phyloP scores from a whole-genome alignment of 2,797 vertebrate genomes.

The Xenopus petersii region DNA sequence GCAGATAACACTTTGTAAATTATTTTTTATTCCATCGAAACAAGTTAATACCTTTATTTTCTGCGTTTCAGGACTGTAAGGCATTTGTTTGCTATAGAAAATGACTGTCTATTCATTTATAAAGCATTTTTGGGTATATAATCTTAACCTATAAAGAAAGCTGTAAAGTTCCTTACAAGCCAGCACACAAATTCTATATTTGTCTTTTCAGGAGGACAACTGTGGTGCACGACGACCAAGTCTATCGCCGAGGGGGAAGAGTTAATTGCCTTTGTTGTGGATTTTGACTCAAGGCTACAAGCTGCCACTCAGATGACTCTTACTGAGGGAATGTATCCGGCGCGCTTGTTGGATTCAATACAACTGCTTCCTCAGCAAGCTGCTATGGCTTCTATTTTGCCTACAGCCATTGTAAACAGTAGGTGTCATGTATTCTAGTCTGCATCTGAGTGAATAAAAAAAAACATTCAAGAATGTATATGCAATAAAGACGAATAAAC shows the following conservation, averaged over 20 bases:
- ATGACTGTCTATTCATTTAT: too few species aligned
- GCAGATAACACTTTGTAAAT: slow-evolving; percentile 77
- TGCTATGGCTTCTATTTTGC: slow-evolving; percentile 98
- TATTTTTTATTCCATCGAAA: slow-evolving; percentile 74
- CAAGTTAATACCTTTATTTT: slow-evolving; percentile 76
- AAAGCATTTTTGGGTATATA: too few species aligned
- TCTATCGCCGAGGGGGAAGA: slow-evolving; percentile 95
- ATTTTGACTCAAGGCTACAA: slow-evolving; percentile 98
- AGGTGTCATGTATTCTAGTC: slow-evolving; percentile 64
- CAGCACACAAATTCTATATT: too few species aligned
- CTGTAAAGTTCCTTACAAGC: too few species aligned
- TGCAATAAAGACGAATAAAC: not conserved
- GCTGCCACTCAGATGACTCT: slow-evolving; percentile 95
- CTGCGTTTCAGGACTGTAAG: slow-evolving; percentile 45
- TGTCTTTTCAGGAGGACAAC: slow-evolving; percentile 80
- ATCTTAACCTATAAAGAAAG: too few species aligned
- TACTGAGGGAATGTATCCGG: slow-evolving; percentile 98
- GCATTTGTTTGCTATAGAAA: not conserved
- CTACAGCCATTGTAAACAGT: slow-evolving; percentile 99
- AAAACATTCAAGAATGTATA: too few species aligned
- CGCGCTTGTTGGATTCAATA: slow-evolving; percentile 95
- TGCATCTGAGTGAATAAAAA: slow-evolving; percentile 11
- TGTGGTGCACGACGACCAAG: slow-evolving; percentile 98
- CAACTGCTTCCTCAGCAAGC: slow-evolving; percentile 98
- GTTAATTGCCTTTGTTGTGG: slow-evolving; percentile 95